Conservation (phyloP, 2,888 invertebrate genomes). For the Crossocerus cetratus region DNA sequence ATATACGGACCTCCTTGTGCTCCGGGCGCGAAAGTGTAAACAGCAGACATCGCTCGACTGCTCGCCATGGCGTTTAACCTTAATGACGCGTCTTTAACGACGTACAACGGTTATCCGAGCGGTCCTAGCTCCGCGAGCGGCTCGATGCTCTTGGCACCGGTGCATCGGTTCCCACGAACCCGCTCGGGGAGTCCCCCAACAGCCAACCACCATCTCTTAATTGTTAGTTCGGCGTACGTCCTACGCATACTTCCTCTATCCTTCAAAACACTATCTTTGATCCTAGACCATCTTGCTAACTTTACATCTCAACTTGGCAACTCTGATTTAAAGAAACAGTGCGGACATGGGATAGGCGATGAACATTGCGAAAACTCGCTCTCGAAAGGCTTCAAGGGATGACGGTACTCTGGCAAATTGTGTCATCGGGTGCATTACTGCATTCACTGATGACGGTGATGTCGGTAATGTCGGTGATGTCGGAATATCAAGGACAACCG, state of each 20-base stretch:
- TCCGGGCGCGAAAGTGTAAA: conserved; percentile 52
- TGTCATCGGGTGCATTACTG: no score
- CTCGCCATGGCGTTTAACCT: conserved; percentile 70
- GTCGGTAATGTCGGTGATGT: no score
- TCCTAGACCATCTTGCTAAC: no score
- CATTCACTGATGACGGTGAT: no score
- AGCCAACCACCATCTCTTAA: conserved; percentile 68
- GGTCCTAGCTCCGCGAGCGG: conserved; percentile 40
- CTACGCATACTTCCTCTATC: conserved; percentile 24
- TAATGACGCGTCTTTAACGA: conserved; percentile 76
- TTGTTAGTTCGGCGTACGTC: conserved; percentile 56
- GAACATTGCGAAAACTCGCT: no score
- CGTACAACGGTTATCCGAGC: conserved; percentile 65
- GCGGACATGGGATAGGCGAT: no score
- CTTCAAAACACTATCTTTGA: background rate
- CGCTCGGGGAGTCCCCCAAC: conserved; percentile 48
- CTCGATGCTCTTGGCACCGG: conserved; percentile 58
- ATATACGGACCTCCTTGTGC: conserved; percentile 45
- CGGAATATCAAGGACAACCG: no score
- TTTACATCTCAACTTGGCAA: no score
- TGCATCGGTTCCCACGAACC: conserved; percentile 75
- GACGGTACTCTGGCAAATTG: no score
- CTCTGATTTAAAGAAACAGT: no score
- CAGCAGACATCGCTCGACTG: conserved; percentile 59
- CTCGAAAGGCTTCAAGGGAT: no score